Percentiles rank a stretch among this genome's conserved stretches.
Conservation (phyloP, 2,113 vertebrate genomes). For the Aspiorhynchus laticeps region DNA sequence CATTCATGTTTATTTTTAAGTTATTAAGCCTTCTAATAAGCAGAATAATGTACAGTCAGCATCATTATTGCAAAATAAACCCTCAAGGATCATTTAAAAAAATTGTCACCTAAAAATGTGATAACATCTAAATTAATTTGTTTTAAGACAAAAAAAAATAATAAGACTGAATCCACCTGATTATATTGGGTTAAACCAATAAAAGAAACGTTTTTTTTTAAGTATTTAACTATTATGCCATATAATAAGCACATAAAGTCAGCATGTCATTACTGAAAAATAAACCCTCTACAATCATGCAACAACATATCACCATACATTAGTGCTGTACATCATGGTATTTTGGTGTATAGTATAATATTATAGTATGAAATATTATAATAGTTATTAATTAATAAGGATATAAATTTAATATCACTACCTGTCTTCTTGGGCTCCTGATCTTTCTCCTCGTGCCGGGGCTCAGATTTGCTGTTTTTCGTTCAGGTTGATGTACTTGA, state of each 20-base stretch:
- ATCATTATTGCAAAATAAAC: too few species aligned
- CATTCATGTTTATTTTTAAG: neutral
- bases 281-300: neutral
- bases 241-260: neutral
- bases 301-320: neutral
- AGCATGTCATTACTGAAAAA: neutral
- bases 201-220: too few species aligned
- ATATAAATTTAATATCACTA: conserved; percentile 38
- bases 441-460: conserved; percentile 68
- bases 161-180: too few species aligned
- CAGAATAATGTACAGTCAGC: too few species aligned
- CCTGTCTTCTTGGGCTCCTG: conserved; percentile 76
- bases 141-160: too few species aligned
- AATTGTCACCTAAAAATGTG: too few species aligned
- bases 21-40: neutral
- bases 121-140: too few species aligned
- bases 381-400: neutral
- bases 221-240: neutral
- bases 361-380: neutral
- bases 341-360: neutral
- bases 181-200: too few species aligned
- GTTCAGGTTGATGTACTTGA: conserved; percentile 66
- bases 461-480: conserved; percentile 70
- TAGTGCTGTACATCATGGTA: neutral
- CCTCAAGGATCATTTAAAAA: too few species aligned